Evolutionary conservation across 2,888 invertebrate species (phyloP).

Genomic region (Matsumyia berberina): DNA sequence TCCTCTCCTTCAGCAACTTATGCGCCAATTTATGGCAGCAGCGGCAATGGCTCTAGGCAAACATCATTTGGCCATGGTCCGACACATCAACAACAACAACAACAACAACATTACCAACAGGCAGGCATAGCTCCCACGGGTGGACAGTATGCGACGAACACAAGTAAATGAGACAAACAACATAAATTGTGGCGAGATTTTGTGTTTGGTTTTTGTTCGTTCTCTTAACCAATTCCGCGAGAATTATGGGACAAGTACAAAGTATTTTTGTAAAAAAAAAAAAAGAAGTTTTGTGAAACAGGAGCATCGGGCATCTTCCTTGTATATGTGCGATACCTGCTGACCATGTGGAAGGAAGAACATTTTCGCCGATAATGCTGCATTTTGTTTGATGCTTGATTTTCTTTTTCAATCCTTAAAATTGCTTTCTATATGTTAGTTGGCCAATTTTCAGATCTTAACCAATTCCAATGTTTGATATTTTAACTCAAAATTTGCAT

Average conservation of each 20-base stretch:
- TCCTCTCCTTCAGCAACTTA: constrained; percentile 80
- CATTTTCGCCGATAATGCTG: constrained; percentile 66
- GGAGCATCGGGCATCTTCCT: constrained; percentile 59
- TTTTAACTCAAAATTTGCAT: constrained; percentile 4
- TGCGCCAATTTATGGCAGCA: constrained; percentile 71
- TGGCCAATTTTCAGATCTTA: constrained; percentile 14
- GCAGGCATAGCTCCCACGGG: constrained; percentile 46
- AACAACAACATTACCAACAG: constrained; percentile 65
- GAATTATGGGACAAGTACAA: constrained; percentile 40
- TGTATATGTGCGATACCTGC: constrained; percentile 51
- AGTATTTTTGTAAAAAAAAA: constrained; percentile 38
- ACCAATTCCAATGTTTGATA: not conserved
- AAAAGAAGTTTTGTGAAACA: constrained; percentile 39
- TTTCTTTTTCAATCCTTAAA: constrained; percentile 28
- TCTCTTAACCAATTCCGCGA: constrained; percentile 55
- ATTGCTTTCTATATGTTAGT: constrained; percentile 5
- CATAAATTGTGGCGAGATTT: constrained; percentile 54
- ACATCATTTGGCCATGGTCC: constrained; percentile 66
- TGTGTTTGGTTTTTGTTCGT: constrained; percentile 64
- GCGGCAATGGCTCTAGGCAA: constrained; percentile 75
- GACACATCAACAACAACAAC: constrained; percentile 55
- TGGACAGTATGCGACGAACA: constrained; percentile 76
- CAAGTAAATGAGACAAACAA: constrained; percentile 77
- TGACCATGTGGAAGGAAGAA: constrained; percentile 69
- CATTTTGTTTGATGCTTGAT: constrained; percentile 77